These are phyloP conservation scores for Agelaius phoeniceus DNA, from an alignment of 2,113 vertebrate genomes.

Conservation along the genomic window DNA sequence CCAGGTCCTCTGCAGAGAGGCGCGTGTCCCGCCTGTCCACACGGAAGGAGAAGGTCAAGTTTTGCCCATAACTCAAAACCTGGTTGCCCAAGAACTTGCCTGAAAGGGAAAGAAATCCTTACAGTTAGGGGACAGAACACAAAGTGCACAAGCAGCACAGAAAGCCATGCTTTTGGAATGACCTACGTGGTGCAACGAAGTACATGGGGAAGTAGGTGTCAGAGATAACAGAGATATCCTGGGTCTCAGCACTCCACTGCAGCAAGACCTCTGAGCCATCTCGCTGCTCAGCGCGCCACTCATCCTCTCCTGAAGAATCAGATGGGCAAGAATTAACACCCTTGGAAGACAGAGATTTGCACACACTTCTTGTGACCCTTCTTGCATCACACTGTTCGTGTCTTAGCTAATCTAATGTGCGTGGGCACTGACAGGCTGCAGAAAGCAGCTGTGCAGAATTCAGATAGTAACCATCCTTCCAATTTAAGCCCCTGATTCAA, in stretches of 20 bases:
- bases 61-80: slow-evolving; percentile 92
- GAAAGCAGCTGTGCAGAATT: neutral
- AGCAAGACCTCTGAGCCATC: slow-evolving; percentile 82
- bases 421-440: neutral
- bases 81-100: slow-evolving; percentile 92
- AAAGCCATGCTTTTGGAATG: neutral
- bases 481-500: neutral
- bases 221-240: slow-evolving; percentile 87
- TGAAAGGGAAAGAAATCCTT: slow-evolving; percentile 63
- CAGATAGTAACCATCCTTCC: neutral
- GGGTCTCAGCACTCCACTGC: slow-evolving; percentile 82
- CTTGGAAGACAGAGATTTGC: neutral
- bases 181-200: slow-evolving; percentile 91
- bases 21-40: slow-evolving; percentile 89
- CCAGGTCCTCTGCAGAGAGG: slow-evolving; percentile 92
- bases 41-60: slow-evolving; percentile 89
- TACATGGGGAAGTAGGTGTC: slow-evolving; percentile 95
- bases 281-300: slow-evolving; percentile 87
- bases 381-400: rapidly evolving
- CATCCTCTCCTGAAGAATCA: slow-evolving; percentile 79
- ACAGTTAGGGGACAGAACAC: neutral
- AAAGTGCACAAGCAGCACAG: neutral
- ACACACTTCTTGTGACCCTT: neutral
- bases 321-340: neutral
- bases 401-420: neutral